A percentile compares a stretch with the other conserved stretches of the same genome.
These are phyloP conservation scores for Microctonus aethiopoides DNA, from an alignment of 2,888 invertebrate genomes.

Conservation along the genomic window DNA sequence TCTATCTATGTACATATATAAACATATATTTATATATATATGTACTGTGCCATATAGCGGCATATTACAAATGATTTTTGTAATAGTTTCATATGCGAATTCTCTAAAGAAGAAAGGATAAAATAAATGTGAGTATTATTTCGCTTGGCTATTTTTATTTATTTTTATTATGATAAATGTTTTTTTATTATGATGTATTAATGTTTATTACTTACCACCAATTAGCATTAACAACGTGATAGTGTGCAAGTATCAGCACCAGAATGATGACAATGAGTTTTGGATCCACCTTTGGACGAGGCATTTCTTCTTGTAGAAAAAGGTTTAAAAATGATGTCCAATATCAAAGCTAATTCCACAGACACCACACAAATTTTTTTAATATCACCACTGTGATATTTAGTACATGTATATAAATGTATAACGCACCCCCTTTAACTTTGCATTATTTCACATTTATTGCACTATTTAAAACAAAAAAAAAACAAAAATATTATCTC, in stretches of 20 bases:
- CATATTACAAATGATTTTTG: not conserved
- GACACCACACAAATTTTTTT: not conserved
- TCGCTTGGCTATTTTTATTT: not conserved
- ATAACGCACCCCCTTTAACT: constrained; percentile 11
- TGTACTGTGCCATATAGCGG: not conserved
- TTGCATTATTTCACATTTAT: constrained; percentile 24
- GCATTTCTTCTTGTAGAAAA: constrained; percentile 12
- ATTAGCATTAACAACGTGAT: constrained; percentile 60
- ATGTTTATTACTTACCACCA: constrained; percentile 62
- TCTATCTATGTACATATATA: not conserved
- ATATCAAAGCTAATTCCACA: not conserved
- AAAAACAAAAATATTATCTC: not conserved
- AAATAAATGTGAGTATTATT: too few relatives aligned
- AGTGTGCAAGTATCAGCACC: constrained; percentile 53
- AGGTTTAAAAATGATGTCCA: too few relatives aligned
- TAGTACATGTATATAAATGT: not conserved
- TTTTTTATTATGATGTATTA: not conserved
- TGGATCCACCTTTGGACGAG: constrained; percentile 2
- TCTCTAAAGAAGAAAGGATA: not conserved
- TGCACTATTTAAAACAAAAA: not conserved
- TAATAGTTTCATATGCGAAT: not conserved
- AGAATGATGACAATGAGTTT: constrained; percentile 46
- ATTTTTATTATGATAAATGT: too few relatives aligned
- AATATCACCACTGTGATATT: not conserved
- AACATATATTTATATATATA: not conserved